Percentiles rank a stretch among this genome's conserved stretches.
phyloP scores from a whole-genome alignment of 1,140 invertebrate species.

The Aphelenchoides fujianensis region DNA sequence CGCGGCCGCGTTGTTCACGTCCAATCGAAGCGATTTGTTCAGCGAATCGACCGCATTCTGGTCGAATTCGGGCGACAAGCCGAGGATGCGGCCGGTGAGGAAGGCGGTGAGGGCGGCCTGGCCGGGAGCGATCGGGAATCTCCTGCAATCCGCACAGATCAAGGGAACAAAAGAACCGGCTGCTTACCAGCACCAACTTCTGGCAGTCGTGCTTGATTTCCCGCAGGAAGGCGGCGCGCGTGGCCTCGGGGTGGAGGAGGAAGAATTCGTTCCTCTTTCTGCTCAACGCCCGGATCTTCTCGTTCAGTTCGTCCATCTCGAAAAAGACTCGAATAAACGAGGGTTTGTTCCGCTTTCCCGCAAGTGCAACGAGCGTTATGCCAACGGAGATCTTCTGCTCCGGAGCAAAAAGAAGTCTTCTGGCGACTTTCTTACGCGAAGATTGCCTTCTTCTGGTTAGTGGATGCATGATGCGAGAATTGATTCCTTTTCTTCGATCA shows the following conservation, averaged over 20 bases:
- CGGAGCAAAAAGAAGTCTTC: background rate
- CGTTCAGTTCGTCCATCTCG: conserved; percentile 23
- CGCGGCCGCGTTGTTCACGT: conserved; percentile 31
- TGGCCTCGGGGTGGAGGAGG: background rate
- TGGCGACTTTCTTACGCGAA: background rate
- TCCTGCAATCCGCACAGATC: too few relatives aligned
- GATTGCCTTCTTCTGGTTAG: background rate
- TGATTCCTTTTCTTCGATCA: background rate
- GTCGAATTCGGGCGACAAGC: conserved; percentile 24
- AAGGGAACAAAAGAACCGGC: background rate
- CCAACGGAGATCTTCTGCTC: background rate
- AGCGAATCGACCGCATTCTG: conserved; percentile 27
- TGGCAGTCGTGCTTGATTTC: conserved; percentile 1
- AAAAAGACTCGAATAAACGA: background rate
- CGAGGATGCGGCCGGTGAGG: conserved; percentile 32
- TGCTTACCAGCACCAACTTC: conserved; percentile 13
- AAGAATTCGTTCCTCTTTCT: conserved; percentile 10
- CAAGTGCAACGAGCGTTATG: background rate
- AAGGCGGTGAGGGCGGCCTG: conserved; percentile 19
- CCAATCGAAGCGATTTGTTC: conserved; percentile 29
- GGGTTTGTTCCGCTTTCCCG: background rate
- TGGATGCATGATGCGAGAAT: background rate
- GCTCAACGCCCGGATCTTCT: conserved; percentile 4
- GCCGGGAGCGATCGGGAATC: conserved; percentile 25
- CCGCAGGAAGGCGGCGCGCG: background rate